phyloP scores from a whole-genome alignment of 2,113 vertebrate genomes.

The Amazona vittata region DNA sequence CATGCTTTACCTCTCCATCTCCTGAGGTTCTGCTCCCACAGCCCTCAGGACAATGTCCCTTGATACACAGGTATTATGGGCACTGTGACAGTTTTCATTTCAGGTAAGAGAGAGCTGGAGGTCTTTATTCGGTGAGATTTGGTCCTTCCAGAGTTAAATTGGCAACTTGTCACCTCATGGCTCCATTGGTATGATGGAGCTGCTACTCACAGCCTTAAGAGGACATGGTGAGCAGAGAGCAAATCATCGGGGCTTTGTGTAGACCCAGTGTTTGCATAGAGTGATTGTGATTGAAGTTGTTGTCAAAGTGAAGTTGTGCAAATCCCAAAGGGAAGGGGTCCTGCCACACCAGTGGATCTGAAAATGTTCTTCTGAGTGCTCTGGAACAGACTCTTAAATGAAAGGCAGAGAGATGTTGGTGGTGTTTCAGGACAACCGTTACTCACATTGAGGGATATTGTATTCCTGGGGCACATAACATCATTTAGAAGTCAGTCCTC shows the following conservation, averaged over 20 bases:
- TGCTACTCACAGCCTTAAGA: neutral
- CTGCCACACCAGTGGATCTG: neutral
- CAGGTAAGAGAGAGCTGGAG: neutral
- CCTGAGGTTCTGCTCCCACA: neutral
- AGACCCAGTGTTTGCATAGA: neutral
- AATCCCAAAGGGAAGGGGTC: neutral
- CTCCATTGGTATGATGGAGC: fast-evolving
- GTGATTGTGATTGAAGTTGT: neutral
- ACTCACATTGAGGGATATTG: neutral
- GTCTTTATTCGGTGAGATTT: neutral
- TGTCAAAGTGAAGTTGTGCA: neutral
- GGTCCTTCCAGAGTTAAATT: neutral
- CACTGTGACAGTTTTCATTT: neutral
- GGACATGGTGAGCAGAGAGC: neutral
- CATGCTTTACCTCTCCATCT: neutral
- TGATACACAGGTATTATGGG: neutral
- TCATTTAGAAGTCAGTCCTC: neutral
- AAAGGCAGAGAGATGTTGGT: neutral
- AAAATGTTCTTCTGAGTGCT: neutral
- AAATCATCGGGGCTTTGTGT: fast-evolving
- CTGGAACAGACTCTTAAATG: neutral
- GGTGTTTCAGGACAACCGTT: neutral
- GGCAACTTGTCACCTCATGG: fast-evolving
- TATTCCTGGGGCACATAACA: neutral
- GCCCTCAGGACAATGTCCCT: neutral